phyloP scores from a whole-genome alignment of 2,888 invertebrate genomes.

The Megamerina dolium region DNA sequence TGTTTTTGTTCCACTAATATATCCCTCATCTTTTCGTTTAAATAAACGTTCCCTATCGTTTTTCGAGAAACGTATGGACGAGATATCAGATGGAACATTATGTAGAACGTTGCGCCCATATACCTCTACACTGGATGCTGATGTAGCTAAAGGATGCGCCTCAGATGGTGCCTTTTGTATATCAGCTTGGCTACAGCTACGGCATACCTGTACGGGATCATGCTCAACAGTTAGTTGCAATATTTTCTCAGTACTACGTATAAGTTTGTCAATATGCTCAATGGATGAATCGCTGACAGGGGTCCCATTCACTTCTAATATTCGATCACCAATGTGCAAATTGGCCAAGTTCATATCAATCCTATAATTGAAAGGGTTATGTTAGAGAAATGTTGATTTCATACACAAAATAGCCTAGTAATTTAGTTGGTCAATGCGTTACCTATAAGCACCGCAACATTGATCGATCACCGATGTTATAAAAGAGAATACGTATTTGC shows the following conservation, averaged over 20 bases:
- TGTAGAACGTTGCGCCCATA: constrained; percentile 22
- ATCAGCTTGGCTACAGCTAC: constrained; percentile 53
- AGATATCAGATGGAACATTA: constrained; percentile 49
- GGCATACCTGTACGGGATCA: constrained; percentile 69
- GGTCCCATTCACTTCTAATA: constrained; percentile 88
- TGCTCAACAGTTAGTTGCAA: constrained; percentile 86
- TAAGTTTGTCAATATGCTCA: constrained; percentile 70
- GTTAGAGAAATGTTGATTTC: not conserved
- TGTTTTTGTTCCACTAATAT: constrained; percentile 57
- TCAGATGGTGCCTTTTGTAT: constrained; percentile 33
- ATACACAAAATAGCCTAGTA: constrained; percentile 7
- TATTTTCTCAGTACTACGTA: constrained; percentile 65
- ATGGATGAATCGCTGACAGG: constrained; percentile 75
- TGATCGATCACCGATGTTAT: constrained; percentile 65
- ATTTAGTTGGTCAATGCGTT: constrained; percentile 30
- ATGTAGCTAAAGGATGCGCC: constrained; percentile 36
- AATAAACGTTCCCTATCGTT: constrained; percentile 47
- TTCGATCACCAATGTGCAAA: constrained; percentile 85
- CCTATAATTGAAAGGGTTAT: constrained; percentile 50
- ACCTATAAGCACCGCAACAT: constrained; percentile 67
- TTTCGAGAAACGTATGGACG: constrained; percentile 20
- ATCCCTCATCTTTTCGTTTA: constrained; percentile 50
- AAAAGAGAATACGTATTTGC: constrained; percentile 64
- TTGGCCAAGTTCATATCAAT: constrained; percentile 77
- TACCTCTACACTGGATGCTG: constrained; percentile 39